Evolutionary conservation across 2,888 invertebrate species (phyloP), one percentile per base, ranked within the genome.

Genomic region (Meloe dianella): DNA sequence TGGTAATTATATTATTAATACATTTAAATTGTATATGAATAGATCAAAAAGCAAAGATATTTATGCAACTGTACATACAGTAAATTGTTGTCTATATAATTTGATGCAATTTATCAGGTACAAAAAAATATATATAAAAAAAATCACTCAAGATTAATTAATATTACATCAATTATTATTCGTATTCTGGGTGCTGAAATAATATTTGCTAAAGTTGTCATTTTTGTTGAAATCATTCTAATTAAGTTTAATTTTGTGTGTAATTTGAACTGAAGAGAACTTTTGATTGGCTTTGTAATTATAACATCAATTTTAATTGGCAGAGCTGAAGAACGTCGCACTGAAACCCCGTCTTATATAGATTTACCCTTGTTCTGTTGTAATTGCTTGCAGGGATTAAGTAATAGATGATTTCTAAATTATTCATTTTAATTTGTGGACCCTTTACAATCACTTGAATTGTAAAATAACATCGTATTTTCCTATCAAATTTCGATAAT

Each of bases 291-390:
- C 79, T 81, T 81, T 81, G 78, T 82, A 82, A 82, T 82, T 81
- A 82, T 79, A 77, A 78, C 80, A 82, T 82, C 82, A 81, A 80
- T 83, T 81, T 82, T 82, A 83, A 83, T 81, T 81, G 82, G 80
- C 81, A 79, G 70, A 74, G 77, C 72, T 70, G 75, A 71, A 67
- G 70, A 67, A 58, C 70, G 69, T 70, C 69, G 70, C 71, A 68
- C 68, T 71, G 72, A 72, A 67, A 64, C 70, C 69, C 65, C 61
- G 63, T 73, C 74, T 74, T 78, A 78, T n/a, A n/a, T 80, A 78
- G 78, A 77, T 79, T 78, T 78, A 78, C 81, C 80, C 80, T 77
- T 75, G 74, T 74, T 67, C 71, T 73, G 74, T 74, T 77, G 76
- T 82, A 81, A 82, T 82, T 82, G 81, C 79, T 77, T 72, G 74